Evolutionary conservation across 2,797 vertebrate genomes (phyloP).

Genomic region (Lepus townsendii): DNA sequence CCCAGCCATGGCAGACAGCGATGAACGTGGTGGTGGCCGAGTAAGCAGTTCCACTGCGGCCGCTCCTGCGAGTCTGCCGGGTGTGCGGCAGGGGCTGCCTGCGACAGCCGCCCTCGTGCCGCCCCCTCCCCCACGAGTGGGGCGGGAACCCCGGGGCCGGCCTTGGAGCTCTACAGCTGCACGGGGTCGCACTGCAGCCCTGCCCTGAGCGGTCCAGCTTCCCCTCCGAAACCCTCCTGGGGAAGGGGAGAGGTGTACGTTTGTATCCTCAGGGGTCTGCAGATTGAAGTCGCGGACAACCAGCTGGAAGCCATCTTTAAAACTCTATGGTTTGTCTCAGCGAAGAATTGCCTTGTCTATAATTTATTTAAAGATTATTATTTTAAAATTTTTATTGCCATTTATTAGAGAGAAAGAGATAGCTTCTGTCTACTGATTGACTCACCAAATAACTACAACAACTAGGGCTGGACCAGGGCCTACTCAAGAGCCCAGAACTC

Average conservation of each 20-base stretch:
- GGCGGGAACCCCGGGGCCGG: background rate
- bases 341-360: background rate
- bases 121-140: no score
- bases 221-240: background rate
- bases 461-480: no score
- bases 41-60: background rate
- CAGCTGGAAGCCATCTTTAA: background rate
- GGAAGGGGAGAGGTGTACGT: fast-evolving
- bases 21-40: background rate
- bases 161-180: background rate
- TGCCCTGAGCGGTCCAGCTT: background rate
- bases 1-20: background rate
- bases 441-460: no score
- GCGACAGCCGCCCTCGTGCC: background rate
- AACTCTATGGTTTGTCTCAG: background rate
- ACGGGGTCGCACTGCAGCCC: background rate
- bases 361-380: background rate
- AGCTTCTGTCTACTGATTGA: no score
- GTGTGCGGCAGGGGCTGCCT: background rate
- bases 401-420: no score
- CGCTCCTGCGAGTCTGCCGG: no score
- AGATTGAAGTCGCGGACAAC: background rate
- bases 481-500: no score
- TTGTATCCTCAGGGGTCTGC: background rate
- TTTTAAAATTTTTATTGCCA: no score